These are phyloP conservation scores for Protophormia terraenovae DNA, from an alignment of 2,888 invertebrate species.

Conservation along the genomic window DNA sequence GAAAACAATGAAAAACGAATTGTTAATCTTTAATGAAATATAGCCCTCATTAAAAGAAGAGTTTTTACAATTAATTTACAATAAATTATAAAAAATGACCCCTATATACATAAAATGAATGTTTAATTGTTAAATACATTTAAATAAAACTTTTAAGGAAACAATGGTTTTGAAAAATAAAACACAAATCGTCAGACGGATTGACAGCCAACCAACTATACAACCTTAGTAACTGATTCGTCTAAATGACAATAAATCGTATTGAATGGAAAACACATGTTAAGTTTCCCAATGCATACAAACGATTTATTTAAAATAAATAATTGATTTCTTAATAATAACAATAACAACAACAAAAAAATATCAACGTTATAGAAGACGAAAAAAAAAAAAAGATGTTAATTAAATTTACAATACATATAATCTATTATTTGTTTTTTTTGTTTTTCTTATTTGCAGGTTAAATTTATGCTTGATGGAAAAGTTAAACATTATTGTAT, in stretches of 20 bases:
- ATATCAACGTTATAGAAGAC: background rate
- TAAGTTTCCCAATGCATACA: constrained; percentile 54
- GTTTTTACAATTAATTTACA: constrained; percentile 18
- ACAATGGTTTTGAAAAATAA: constrained; percentile 30
- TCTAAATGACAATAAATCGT: constrained; percentile 8
- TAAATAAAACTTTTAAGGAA: constrained; percentile 18
- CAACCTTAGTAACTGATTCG: no score
- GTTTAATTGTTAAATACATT: constrained; percentile 49
- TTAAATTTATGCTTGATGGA: constrained; percentile 54
- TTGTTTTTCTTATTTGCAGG: constrained; percentile 42
- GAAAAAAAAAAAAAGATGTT: constrained; percentile 8
- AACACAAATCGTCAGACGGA: constrained; percentile 4
- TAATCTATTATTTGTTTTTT: background rate
- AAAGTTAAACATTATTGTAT: constrained; percentile 49
- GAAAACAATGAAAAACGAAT: constrained; percentile 36
- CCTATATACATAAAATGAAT: constrained; percentile 36
- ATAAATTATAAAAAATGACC: background rate
- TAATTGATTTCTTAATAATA: constrained; percentile 27
- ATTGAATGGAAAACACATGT: constrained; percentile 46
- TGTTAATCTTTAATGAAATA: constrained; percentile 51
- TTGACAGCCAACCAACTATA: background rate
- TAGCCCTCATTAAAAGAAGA: background rate
- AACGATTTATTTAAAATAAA: constrained; percentile 44
- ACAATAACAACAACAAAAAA: background rate
- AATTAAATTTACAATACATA: constrained; percentile 37